Percentiles rank a stretch among this genome's conserved stretches.
These are phyloP conservation scores for Lathamus discolor DNA, from an alignment of 2,113 vertebrate genomes.

Conservation along the genomic window DNA sequence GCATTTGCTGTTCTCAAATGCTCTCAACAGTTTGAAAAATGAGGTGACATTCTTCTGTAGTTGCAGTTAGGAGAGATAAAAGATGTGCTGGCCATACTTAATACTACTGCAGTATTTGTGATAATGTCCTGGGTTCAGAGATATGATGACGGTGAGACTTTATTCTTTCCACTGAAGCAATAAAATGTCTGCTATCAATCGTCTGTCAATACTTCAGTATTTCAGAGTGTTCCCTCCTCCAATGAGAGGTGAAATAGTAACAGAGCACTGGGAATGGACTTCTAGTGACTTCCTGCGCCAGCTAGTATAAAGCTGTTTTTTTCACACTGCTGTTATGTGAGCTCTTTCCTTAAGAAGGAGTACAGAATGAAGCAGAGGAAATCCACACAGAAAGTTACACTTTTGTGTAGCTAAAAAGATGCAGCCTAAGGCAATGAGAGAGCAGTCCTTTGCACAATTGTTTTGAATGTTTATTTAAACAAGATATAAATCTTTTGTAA, in stretches of 20 bases:
- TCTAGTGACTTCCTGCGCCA: background rate
- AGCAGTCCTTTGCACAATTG: background rate
- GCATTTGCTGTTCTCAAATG: background rate
- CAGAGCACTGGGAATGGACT: background rate
- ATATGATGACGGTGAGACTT: background rate
- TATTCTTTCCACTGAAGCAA: background rate
- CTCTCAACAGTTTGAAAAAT: background rate
- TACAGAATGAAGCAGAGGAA: background rate
- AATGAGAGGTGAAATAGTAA: background rate
- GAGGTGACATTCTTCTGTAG: background rate
- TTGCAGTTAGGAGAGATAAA: background rate
- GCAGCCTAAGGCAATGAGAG: background rate
- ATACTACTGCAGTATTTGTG: background rate
- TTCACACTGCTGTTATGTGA: background rate
- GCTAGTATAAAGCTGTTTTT: background rate
- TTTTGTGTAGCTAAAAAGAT: background rate
- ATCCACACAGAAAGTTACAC: background rate
- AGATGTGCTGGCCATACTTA: background rate
- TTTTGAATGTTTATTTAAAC: constrained; percentile 13
- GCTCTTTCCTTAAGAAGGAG: background rate
- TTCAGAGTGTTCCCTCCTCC: background rate
- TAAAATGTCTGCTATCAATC: background rate
- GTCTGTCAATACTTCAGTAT: background rate
- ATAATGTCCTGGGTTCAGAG: background rate
- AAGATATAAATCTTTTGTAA: background rate